These are phyloP conservation scores for Syngnathus floridae DNA, from an alignment of 2,113 vertebrate species.

Conservation along the genomic window DNA sequence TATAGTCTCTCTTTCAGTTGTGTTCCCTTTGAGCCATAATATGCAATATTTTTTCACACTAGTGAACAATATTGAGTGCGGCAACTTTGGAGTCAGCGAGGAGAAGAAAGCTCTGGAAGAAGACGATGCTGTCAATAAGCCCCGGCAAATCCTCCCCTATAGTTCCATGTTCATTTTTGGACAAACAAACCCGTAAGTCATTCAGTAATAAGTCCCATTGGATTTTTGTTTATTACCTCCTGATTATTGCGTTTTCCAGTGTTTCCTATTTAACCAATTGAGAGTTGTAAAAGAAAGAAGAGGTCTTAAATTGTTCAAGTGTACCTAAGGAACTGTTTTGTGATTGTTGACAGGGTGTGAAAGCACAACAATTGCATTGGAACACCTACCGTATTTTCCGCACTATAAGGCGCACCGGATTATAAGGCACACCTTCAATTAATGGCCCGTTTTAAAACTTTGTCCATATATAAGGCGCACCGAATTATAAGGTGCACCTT, in stretches of 20 bases:
- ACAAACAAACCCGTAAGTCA: constrained; percentile 88
- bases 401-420: no score
- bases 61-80: constrained; percentile 83
- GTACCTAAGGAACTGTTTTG: no score
- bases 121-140: constrained; percentile 70
- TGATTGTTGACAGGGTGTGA: no score
- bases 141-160: constrained; percentile 86
- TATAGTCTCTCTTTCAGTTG: neutral
- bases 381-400: neutral
- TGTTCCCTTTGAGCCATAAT: neutral
- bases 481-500: no score
- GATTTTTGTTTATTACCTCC: neutral
- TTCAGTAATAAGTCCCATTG: neutral
- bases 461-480: no score
- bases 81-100: constrained; percentile 72
- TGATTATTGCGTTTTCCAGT: no score
- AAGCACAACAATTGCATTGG: neutral
- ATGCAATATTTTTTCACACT: constrained; percentile 9
- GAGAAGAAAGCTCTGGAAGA: constrained; percentile 88
- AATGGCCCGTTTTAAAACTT: no score
- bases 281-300: no score
- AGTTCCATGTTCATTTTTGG: constrained; percentile 96
- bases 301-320: no score
- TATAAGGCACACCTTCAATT: no score
- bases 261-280: no score